Percentiles rank a stretch among this genome's conserved stretches.
Evolutionary conservation across 2,888 invertebrate genomes (phyloP).

Genomic region (Tethea ocularis): DNA sequence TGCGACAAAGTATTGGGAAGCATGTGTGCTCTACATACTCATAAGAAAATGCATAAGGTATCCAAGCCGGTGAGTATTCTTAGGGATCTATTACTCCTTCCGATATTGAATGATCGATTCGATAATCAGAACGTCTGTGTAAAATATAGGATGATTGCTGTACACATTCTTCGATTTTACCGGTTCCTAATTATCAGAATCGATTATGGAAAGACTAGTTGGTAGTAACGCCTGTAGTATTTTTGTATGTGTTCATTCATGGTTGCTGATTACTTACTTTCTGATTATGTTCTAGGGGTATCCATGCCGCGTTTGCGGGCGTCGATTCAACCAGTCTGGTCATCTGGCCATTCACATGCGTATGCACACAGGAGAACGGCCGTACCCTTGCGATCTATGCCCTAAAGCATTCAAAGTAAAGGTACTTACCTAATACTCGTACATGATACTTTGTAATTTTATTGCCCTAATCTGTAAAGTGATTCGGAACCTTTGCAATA

Average conservation of each 20-base stretch:
- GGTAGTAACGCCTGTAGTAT: no score
- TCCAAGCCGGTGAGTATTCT: slow-evolving; percentile 74
- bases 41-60: slow-evolving; percentile 83
- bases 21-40: slow-evolving; percentile 79
- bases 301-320: slow-evolving; percentile 81
- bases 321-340: slow-evolving; percentile 84
- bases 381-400: slow-evolving; percentile 82
- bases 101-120: no score
- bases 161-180: no score
- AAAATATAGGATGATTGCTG: no score
- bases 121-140: no score
- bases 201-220: no score
- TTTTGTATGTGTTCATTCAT: no score
- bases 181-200: no score
- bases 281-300: slow-evolving; percentile 64
- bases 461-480: no score
- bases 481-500: no score
- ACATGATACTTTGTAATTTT: no score
- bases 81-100: no score
- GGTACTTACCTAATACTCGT: slow-evolving; percentile 41
- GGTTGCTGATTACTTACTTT: background rate
- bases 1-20: slow-evolving; percentile 84
- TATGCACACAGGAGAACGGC: slow-evolving; percentile 84
- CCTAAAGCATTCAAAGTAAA: slow-evolving; percentile 81
- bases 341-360: slow-evolving; percentile 83